A percentile compares a stretch with the other conserved stretches of the same genome.
These are phyloP conservation scores for Myathropa florea DNA, from an alignment of 2,888 invertebrate genomes.

Conservation along the genomic window DNA sequence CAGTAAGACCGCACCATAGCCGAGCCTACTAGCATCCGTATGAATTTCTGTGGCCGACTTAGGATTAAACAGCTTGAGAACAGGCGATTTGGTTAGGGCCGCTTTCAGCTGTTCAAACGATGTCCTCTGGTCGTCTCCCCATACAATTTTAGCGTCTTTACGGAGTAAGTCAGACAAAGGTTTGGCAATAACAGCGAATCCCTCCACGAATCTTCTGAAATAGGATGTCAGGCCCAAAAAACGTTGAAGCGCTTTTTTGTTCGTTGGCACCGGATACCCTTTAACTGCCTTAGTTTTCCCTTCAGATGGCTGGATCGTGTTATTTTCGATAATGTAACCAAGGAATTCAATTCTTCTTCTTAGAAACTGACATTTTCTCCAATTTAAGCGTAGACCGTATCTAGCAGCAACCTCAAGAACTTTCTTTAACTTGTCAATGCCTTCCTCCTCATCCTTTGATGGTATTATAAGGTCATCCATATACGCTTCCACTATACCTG, in stretches of 20 bases:
- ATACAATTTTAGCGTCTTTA: not conserved
- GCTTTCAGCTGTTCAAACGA: not conserved
- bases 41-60: not conserved
- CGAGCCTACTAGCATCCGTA: slow-evolving; percentile 34
- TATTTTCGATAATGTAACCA: slow-evolving; percentile 60
- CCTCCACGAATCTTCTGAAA: slow-evolving; percentile 47
- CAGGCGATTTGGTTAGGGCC: not conserved
- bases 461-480: not conserved
- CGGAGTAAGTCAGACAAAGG: slow-evolving; percentile 52
- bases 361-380: slow-evolving; percentile 70
- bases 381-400: slow-evolving; percentile 46
- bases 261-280: not conserved
- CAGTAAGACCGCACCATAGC: slow-evolving; percentile 74
- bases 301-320: slow-evolving; percentile 33
- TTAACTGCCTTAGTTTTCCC: not conserved
- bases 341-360: slow-evolving; percentile 41
- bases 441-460: not conserved
- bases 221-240: slow-evolving; percentile 62
- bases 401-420: no score
- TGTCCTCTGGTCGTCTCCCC: not conserved
- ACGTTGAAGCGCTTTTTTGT: slow-evolving; percentile 44
- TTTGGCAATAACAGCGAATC: slow-evolving; percentile 10
- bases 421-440: not conserved
- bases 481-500: no score
- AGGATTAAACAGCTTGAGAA: not conserved